A percentile compares a stretch with the other conserved stretches of the same genome.
These are phyloP conservation scores for Phataginus tetradactyla DNA, from an alignment of 2,797 vertebrate genomes.

Conservation along the genomic window DNA sequence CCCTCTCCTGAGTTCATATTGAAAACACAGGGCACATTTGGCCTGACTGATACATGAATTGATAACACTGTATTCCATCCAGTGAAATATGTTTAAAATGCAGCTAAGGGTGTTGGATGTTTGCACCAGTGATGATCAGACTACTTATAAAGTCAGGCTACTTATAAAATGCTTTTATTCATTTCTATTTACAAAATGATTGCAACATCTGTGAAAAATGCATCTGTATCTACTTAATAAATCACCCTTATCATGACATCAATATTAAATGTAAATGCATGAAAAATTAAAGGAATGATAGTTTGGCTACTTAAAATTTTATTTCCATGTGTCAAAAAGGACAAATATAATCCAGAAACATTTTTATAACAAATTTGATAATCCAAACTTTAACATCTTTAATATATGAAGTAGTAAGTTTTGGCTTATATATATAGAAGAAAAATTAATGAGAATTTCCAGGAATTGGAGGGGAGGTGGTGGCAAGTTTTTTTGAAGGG, in stretches of 20 bases:
- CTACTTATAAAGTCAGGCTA: not conserved
- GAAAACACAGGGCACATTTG: not conserved
- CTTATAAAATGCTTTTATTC: not conserved
- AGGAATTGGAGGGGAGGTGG: not conserved
- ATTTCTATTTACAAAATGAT: not conserved
- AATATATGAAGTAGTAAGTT: not conserved
- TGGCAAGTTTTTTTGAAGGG: not conserved
- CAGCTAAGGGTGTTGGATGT: not conserved
- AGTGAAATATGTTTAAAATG: not conserved
- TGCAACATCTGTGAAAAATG: not conserved
- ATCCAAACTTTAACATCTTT: not conserved
- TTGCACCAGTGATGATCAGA: not conserved
- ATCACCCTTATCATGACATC: not conserved
- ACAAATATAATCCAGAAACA: not conserved
- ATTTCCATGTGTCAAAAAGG: not conserved
- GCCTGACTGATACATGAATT: not conserved
- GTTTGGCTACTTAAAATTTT: not conserved
- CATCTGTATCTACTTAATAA: not conserved
- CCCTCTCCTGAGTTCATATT: not conserved
- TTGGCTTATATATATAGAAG: not conserved
- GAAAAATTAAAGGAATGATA: not conserved
- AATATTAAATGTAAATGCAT: not conserved
- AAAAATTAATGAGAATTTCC: not conserved
- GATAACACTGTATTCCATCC: not conserved
- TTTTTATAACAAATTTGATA: not conserved